These are phyloP conservation scores for Drosophila pruinosa DNA, from an alignment of 1,140 invertebrate genomes.

Conservation along the genomic window DNA sequence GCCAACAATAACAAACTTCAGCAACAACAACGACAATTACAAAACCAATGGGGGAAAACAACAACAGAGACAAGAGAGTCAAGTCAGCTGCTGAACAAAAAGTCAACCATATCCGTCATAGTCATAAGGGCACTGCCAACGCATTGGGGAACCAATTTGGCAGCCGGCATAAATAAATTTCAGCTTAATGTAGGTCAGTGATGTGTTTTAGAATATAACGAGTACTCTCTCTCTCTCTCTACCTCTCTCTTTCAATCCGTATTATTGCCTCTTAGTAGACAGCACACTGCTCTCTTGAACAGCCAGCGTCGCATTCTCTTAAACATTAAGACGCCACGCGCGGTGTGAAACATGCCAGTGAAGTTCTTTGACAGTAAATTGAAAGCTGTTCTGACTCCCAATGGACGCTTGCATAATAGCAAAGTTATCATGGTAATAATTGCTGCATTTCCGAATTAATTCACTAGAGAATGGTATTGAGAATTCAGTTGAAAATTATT, in stretches of 20 bases:
- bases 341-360: conserved; percentile 23
- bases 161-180: conserved; percentile 80
- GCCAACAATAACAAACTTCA: conserved; percentile 10
- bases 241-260: background rate
- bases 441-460: conserved; percentile 17
- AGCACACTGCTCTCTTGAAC: conserved; percentile 19
- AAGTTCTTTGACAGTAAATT: conserved; percentile 39
- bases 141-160: conserved; percentile 74
- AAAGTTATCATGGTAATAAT: conserved; percentile 28
- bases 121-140: conserved; percentile 50
- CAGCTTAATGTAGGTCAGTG: conserved; percentile 76
- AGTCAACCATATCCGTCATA: conserved; percentile 68
- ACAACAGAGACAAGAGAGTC: conserved; percentile 11
- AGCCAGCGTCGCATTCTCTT: conserved; percentile 31
- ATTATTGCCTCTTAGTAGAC: too few relatives aligned
- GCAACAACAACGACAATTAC: conserved; percentile 26
- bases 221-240: background rate
- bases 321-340: conserved; percentile 29
- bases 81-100: conserved; percentile 11
- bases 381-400: conserved; percentile 11
- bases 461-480: background rate
- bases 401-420: conserved; percentile 33
- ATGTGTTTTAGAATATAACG: conserved; percentile 37
- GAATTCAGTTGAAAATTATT: background rate
- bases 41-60: conserved; percentile 1